These are phyloP conservation scores for Carassius gibelio DNA, from an alignment of 2,113 vertebrate species.

Conservation along the genomic window DNA sequence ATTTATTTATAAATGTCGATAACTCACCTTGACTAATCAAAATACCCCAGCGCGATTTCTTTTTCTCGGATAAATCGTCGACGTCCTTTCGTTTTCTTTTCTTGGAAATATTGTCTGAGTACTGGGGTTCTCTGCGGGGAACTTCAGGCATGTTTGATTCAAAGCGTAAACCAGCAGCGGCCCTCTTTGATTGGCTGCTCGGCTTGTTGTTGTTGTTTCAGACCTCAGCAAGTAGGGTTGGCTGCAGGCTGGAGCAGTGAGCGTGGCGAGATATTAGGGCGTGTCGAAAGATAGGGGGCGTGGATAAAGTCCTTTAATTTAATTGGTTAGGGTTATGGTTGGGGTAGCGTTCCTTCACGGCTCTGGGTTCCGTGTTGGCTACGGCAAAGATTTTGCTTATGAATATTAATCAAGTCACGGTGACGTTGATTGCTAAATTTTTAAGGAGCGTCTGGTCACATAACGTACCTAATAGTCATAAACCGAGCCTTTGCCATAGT, in stretches of 20 bases:
- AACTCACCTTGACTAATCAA: slow-evolving; percentile 94
- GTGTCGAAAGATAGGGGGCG: too few species aligned
- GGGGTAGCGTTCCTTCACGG: too few species aligned
- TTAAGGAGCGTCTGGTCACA: neutral
- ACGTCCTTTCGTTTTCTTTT: slow-evolving; percentile 72
- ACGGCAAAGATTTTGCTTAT: neutral
- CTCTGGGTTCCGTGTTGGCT: neutral
- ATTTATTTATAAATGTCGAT: neutral
- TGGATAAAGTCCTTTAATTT: too few species aligned
- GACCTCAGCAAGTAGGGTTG: neutral
- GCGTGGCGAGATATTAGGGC: too few species aligned
- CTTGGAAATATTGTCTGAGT: slow-evolving; percentile 55
- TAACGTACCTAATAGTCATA: neutral
- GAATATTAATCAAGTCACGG: neutral
- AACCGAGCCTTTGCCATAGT: neutral
- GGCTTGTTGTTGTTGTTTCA: slow-evolving; percentile 59
- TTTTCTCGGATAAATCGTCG: slow-evolving; percentile 74
- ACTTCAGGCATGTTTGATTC: slow-evolving; percentile 72
- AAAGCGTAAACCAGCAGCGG: neutral
- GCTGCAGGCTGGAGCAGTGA: too few species aligned
- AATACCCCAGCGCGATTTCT: slow-evolving; percentile 87
- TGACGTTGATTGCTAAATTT: neutral
- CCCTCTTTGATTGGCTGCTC: slow-evolving; percentile 41
- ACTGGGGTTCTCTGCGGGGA: slow-evolving; percentile 65
- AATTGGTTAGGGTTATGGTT: too few species aligned